These are phyloP conservation scores for Sacculina carcini DNA, from an alignment of 2,888 invertebrate genomes.

Conservation along the genomic window DNA sequence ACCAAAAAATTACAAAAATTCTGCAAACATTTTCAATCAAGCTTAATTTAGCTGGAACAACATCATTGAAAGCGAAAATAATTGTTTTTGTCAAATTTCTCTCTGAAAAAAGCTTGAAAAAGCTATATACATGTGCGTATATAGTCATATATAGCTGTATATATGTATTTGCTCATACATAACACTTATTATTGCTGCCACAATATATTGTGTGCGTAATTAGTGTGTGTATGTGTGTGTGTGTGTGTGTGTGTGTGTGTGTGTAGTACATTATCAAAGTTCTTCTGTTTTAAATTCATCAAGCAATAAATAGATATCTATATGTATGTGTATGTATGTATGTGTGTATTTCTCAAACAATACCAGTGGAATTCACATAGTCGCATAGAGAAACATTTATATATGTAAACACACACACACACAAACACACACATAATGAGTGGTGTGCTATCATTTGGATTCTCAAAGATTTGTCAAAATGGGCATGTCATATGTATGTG, in stretches of 20 bases:
- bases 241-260: too few species aligned
- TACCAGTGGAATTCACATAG: neutral
- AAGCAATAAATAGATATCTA: neutral
- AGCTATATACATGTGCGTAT: too few species aligned
- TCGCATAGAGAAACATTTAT: neutral
- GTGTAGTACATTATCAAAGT: neutral
- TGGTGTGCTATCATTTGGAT: neutral
- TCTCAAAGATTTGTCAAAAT: neutral
- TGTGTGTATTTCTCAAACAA: neutral
- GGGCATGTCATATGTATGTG: neutral
- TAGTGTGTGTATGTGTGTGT: too few species aligned
- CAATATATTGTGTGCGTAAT: too few species aligned
- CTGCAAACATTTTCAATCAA: too few species aligned
- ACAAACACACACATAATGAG: neutral
- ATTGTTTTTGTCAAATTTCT: too few species aligned
- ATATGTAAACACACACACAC: neutral
- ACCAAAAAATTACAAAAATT: too few species aligned
- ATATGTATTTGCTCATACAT: neutral
- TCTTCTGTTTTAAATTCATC: neutral
- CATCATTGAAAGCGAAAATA: too few species aligned
- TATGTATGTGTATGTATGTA: neutral
- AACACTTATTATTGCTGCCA: neutral
- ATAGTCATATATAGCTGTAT: too few species aligned
- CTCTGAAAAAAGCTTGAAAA: too few species aligned
- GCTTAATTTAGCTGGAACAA: too few species aligned